Evolutionary conservation across 1,140 invertebrate genomes (phyloP).

Genomic region (Habropoda laboriosa): DNA sequence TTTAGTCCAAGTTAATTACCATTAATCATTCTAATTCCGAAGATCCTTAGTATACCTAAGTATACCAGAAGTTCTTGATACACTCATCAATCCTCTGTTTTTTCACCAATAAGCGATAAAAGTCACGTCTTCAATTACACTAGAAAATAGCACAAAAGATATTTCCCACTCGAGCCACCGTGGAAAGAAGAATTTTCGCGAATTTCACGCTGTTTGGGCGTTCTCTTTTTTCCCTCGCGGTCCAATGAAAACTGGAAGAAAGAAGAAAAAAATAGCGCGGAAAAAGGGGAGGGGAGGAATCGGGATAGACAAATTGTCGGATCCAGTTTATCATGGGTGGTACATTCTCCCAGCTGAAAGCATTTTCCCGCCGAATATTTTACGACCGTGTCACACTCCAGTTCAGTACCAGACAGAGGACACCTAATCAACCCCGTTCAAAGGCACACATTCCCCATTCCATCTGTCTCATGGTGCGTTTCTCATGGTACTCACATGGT

Average conservation of each 20-base stretch:
- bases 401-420: slow-evolving; percentile 31
- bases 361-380: slow-evolving; percentile 50
- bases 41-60: no score
- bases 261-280: not conserved
- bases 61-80: no score
- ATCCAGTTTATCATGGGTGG: slow-evolving; percentile 52
- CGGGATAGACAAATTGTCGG: slow-evolving; percentile 54
- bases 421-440: slow-evolving; percentile 52
- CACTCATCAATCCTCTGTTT: not conserved
- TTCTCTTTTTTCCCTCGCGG: not conserved
- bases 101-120: not conserved
- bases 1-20: no score
- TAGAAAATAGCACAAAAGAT: not conserved
- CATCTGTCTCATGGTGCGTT: slow-evolving; percentile 18
- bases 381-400: slow-evolving; percentile 32
- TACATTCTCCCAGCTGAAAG: slow-evolving; percentile 37
- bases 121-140: no score
- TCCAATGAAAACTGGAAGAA: not conserved
- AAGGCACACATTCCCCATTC: slow-evolving; percentile 24
- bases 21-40: no score
- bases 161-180: not conserved
- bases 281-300: slow-evolving; percentile 58
- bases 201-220: not conserved
- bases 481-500: slow-evolving; percentile 88
- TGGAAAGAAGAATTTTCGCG: not conserved